Evolutionary conservation across 1,140 invertebrate genomes (phyloP), one percentile per base, ranked within the genome.

Genomic region (Orchesella cincta): DNA sequence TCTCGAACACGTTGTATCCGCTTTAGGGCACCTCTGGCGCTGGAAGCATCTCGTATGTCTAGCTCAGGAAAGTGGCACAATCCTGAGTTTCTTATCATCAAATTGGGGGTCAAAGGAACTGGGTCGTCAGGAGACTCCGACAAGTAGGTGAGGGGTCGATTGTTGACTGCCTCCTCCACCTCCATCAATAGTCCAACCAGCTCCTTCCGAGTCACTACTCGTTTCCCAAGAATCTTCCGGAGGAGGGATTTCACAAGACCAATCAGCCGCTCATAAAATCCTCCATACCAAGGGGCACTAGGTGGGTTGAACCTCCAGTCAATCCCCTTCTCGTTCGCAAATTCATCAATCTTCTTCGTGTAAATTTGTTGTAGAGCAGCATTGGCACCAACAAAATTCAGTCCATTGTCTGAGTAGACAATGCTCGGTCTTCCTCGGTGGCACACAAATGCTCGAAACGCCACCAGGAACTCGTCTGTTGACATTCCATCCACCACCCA

Each of bases 401-500:
- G n/a, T 5, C 12, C 54, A 23, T 57, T 57, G 54, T 57, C 54
- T 5, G 14, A n/a, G 54, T 57, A 57, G 23, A 57, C 23, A 5
- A 57, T 5, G 3, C 26, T 23, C 23, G 54, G 54, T 18, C 54
- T 12, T 3, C 54, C 54, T 5, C 54, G 8, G 3, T 23, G 8
- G 8, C 12, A 12, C 54, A 57, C 54, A 57, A 57, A 57, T 23
- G 3, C 5, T 8, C 54, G 54, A 5, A 57, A 23, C 3, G 54
- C 54, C 26, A 3, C n/a, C 3, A 57, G 12, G 26, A 57, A 57
- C 23, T 23, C 54, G 3, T 57, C 54, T 5, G 54, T 5, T 23
- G 54, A n/a, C 54, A 57, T 18, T 18, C 12, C 26, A 5, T 16
- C 23, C 54, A 57, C 54, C n/a, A 57, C 3, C 82, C 26, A 83